phyloP scores from a whole-genome alignment of 2,113 vertebrate species.

The Hylia prasina region DNA sequence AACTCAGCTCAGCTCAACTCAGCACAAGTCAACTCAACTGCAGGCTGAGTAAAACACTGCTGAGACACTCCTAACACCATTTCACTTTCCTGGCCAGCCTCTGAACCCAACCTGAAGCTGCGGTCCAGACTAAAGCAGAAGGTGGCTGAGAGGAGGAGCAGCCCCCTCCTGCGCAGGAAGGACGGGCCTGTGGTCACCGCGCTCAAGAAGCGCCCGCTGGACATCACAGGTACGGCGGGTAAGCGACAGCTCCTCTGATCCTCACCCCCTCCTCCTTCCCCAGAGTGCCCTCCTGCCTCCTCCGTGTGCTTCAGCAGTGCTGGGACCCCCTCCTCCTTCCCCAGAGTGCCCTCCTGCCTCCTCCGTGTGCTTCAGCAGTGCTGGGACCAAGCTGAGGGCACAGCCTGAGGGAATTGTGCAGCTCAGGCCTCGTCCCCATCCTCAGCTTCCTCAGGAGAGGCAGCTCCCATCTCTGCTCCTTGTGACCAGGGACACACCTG shows the following conservation, averaged over 20 bases:
- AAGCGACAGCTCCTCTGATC: rapidly evolving
- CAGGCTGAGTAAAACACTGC: too few species aligned
- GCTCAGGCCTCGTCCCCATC: not conserved
- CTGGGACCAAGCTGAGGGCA: not conserved
- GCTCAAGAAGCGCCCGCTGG: constrained; percentile 92
- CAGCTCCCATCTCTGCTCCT: not conserved
- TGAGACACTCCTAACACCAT: not conserved
- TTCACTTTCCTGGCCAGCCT: constrained; percentile 72
- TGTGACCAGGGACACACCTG: not conserved
- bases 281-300: not conserved
- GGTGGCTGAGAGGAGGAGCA: constrained; percentile 93
- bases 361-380: rapidly evolving
- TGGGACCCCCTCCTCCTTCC: not conserved
- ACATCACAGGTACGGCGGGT: constrained; percentile 79
- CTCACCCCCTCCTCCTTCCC: not conserved
- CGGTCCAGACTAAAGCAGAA: constrained; percentile 98
- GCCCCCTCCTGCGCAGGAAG: constrained; percentile 90
- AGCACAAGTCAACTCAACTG: not conserved
- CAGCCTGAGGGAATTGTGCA: not conserved
- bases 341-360: not conserved
- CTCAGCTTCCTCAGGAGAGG: rapidly evolving
- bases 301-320: rapidly evolving
- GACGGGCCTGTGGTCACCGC: constrained; percentile 82
- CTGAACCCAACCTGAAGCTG: constrained; percentile 95
- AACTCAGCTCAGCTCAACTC: not conserved